phyloP scores from a whole-genome alignment of 2,888 invertebrate genomes.

The Drosophila macrospina region DNA sequence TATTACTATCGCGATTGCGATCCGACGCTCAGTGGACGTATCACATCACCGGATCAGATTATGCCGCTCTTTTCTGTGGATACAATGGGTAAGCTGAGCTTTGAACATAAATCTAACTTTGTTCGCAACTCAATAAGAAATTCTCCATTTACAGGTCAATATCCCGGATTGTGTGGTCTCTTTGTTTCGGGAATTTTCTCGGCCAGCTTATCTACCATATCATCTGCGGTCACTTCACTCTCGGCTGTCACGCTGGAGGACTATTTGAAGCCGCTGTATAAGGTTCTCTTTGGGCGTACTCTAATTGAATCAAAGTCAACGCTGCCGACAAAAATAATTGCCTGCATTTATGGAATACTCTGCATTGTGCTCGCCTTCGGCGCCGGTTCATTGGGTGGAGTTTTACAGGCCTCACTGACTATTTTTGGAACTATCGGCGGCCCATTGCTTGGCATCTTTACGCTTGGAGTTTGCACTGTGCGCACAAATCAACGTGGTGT shows the following conservation, averaged over 20 bases:
- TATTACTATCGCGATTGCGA: constrained; percentile 94
- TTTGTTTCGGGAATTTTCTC: constrained; percentile 97
- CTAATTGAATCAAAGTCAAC: constrained; percentile 86
- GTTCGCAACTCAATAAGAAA: background rate
- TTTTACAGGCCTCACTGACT: constrained; percentile 93
- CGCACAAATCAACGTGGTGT: constrained; percentile 91
- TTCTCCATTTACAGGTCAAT: constrained; percentile 76
- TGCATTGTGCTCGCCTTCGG: constrained; percentile 93
- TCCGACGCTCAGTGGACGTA: constrained; percentile 88
- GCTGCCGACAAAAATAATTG: constrained; percentile 89
- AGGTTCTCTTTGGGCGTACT: constrained; percentile 83
- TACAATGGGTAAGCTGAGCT: constrained; percentile 87
- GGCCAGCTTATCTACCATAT: constrained; percentile 95
- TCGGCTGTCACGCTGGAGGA: constrained; percentile 96
- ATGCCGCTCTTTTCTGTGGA: constrained; percentile 93
- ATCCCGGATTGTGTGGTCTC: constrained; percentile 94
- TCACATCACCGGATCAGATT: constrained; percentile 90
- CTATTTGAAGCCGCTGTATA: constrained; percentile 89
- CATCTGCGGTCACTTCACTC: constrained; percentile 95
- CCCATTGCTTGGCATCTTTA: constrained; percentile 93
- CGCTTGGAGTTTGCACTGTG: constrained; percentile 93
- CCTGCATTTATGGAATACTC: constrained; percentile 90
- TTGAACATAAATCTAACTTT: background rate
- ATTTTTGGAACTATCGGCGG: constrained; percentile 96
- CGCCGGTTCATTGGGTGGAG: constrained; percentile 92